phyloP scores from a whole-genome alignment of 2,797 vertebrate species.

The Pangasius larnaudii region DNA sequence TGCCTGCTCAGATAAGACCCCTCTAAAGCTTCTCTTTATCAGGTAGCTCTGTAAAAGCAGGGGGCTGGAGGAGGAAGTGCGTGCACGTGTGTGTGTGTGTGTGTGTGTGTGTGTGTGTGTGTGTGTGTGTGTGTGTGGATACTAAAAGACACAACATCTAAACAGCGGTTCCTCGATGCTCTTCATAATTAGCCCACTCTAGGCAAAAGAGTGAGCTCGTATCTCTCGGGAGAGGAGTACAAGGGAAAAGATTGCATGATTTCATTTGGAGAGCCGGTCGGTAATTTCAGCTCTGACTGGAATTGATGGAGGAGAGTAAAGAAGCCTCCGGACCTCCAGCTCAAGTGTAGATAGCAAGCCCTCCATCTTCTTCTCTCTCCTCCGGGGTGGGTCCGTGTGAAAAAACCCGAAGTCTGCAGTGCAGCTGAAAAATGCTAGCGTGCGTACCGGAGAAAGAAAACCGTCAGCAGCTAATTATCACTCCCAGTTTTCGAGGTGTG shows the following conservation, averaged over 20 bases:
- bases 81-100: background rate
- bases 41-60: slow-evolving; percentile 5
- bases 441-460: background rate
- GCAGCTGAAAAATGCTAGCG: background rate
- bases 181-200: slow-evolving; percentile 56
- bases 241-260: slow-evolving; percentile 36
- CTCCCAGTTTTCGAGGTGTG: background rate
- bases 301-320: background rate
- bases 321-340: background rate
- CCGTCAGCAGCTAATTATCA: background rate
- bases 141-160: background rate
- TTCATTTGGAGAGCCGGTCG: slow-evolving; percentile 35
- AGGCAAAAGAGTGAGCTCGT: slow-evolving; percentile 49
- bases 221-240: slow-evolving; percentile 36
- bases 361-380: background rate
- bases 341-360: background rate
- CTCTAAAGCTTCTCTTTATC: slow-evolving; percentile 31
- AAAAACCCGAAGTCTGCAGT: background rate
- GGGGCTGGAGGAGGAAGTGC: slow-evolving; percentile 25
- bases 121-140: slow-evolving; percentile 18
- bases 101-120: slow-evolving; percentile 7
- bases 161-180: slow-evolving; percentile 39
- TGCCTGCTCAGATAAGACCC: slow-evolving; percentile 36
- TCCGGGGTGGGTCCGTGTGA: background rate
- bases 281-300: slow-evolving; percentile 34